Base-by-base conservation (phyloP, 2,113 vertebrate species). In the Elanus axillaris region DNA sequence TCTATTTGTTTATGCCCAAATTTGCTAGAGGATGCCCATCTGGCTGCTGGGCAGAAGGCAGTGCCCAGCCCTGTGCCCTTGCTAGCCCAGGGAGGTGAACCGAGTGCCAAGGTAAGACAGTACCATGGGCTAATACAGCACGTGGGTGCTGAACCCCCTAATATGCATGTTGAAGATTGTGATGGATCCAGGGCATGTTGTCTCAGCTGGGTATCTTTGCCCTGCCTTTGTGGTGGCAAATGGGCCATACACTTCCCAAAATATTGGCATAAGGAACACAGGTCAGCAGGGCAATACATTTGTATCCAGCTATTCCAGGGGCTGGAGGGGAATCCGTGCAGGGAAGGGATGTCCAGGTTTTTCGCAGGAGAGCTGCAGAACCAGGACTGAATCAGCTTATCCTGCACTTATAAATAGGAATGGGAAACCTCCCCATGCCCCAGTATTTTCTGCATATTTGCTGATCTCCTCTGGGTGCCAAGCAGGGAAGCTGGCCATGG, bases 241-340 rank as follows among this genome's bases (percentile, higher is more conserved):
- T 8, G 59, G 76, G 16, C 26, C 59, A 18, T 5, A 50, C 0
- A 1, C 21, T n/a, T 89, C 59, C 52, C 32, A 21, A 50, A 50
- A 21, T 21, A 6, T 26, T 1, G 1, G 10, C 6, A 2, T 20
- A 31, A 52, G 42, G 42, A 56, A 5, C 40, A 26, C 16, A 7
- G 25, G n/a, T 11, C n/a, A 36, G 75, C 29, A 16, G 50, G 17
- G 21, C 0, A 1, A 45, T 22, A 34, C 5, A 0, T n/a, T 42
- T 63, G 27, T 38, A 50, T 38, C 60, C 23, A 21, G 48, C 62
- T 53, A 40, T 83, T 69, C 45, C 29, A 40, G 25, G 29, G 53
- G 17, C 43, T 58, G 86, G 34, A 47, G 34, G 50, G 43, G 68
- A 73, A 66, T 40, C 36, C 67, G 10, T 19, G 14, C 43, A 74